Percentiles rank a stretch among this genome's conserved stretches.
phyloP scores from a whole-genome alignment of 2,888 invertebrate species.

The Sinopyrophorus schimmeli region DNA sequence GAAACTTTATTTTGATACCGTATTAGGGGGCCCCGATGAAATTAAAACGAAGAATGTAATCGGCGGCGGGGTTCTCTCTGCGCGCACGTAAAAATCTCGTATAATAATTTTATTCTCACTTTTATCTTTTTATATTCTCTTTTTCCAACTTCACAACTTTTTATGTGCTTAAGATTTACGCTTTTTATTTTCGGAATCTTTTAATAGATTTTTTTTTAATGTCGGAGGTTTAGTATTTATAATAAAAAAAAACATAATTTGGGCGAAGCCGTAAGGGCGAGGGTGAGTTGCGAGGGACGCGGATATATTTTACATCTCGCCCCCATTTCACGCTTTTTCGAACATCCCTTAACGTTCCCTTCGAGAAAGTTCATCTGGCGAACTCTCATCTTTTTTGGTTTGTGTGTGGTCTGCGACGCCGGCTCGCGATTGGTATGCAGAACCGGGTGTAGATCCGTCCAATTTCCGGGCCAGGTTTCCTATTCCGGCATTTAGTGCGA shows the following conservation, averaged over 20 bases:
- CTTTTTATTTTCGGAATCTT: too few relatives aligned
- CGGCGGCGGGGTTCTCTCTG: slow-evolving; percentile 3
- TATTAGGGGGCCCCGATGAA: slow-evolving; percentile 8
- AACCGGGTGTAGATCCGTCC: slow-evolving; percentile 46
- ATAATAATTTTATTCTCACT: slow-evolving; percentile 17
- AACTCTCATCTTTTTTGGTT: slow-evolving; percentile 9
- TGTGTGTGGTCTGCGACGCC: slow-evolving; percentile 8
- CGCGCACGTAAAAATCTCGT: slow-evolving; percentile 8
- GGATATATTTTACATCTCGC: too few relatives aligned
- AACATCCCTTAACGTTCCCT: too few relatives aligned
- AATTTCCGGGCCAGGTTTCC: slow-evolving; percentile 52
- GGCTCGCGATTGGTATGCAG: slow-evolving; percentile 44
- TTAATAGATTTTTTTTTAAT: slow-evolving; percentile 7
- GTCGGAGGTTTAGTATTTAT: too few relatives aligned
- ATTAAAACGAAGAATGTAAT: slow-evolving; percentile 10
- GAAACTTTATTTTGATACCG: slow-evolving; percentile 11
- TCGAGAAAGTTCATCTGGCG: too few relatives aligned
- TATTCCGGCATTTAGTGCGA: slow-evolving; percentile 50
- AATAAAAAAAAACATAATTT: too few relatives aligned
- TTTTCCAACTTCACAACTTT: slow-evolving; percentile 7
- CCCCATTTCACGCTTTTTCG: too few relatives aligned
- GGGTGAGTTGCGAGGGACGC: too few relatives aligned
- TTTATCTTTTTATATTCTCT: slow-evolving; percentile 10
- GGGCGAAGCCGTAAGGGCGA: too few relatives aligned
- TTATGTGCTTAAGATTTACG: slow-evolving; percentile 3